Evolutionary conservation across 2,113 vertebrate species (phyloP).

Genomic region (Catharus fuscescens): DNA sequence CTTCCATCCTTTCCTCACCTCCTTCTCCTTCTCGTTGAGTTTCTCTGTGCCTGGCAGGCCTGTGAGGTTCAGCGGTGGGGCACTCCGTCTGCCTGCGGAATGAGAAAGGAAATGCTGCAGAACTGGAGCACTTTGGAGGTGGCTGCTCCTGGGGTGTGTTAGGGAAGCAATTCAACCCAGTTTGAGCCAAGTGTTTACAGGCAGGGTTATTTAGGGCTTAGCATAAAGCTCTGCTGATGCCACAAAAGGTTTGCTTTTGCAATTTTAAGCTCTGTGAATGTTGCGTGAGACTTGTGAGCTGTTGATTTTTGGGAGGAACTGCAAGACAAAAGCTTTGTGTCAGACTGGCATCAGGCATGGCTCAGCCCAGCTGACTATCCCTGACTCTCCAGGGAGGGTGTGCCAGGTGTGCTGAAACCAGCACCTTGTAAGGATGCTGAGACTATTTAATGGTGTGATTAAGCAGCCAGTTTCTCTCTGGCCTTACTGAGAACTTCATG

Average conservation of each 20-base stretch:
- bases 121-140: neutral
- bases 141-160: neutral
- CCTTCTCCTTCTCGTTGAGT: conserved; percentile 95
- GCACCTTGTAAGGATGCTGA: neutral
- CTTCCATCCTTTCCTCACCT: conserved; percentile 79
- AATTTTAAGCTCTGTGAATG: neutral
- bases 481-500: neutral
- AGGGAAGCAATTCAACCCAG: neutral
- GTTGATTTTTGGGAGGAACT: neutral
- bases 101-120: neutral
- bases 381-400: neutral
- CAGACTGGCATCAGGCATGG: neutral
- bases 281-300: neutral
- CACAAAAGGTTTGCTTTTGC: neutral
- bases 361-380: neutral
- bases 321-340: neutral
- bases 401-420: neutral
- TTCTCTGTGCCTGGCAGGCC: conserved; percentile 97
- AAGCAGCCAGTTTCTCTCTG: neutral
- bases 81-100: conserved; percentile 86
- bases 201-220: neutral
- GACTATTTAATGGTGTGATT: neutral
- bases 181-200: neutral
- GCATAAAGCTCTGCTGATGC: neutral
- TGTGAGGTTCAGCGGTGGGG: conserved; percentile 94